A percentile compares a stretch with the other conserved stretches of the same genome.
phyloP scores from a whole-genome alignment of 2,888 invertebrate species.

The Ichneumoninae sp. region DNA sequence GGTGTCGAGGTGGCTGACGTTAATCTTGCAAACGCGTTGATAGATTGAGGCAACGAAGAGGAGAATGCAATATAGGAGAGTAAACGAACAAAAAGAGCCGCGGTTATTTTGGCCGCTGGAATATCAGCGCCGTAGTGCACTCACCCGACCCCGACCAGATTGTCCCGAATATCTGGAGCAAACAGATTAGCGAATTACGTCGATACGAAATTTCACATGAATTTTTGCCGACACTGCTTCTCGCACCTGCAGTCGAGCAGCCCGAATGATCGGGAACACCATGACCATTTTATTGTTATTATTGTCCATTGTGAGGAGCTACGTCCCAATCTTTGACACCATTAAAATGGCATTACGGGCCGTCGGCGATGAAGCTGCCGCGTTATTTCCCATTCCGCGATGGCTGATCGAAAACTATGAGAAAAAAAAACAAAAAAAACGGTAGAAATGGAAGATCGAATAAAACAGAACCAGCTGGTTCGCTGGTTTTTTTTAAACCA shows the following conservation, averaged over 20 bases:
- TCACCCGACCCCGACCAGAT: not conserved
- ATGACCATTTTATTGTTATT: not conserved
- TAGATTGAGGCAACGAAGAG: slow-evolving; percentile 46
- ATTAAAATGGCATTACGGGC: too few relatives aligned
- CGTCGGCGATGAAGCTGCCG: too few relatives aligned
- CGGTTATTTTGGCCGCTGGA: slow-evolving; percentile 27
- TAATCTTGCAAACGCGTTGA: slow-evolving; percentile 50
- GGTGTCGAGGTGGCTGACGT: slow-evolving; percentile 39
- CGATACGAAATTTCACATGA: not conserved
- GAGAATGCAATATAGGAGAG: slow-evolving; percentile 3
- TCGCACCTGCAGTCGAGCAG: too few relatives aligned
- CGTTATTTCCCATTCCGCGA: too few relatives aligned
- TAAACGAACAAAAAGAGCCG: slow-evolving; percentile 12
- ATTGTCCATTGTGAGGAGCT: too few relatives aligned
- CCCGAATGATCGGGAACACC: not conserved
- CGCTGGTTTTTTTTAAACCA: too few relatives aligned
- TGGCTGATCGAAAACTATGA: too few relatives aligned
- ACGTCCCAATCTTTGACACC: too few relatives aligned
- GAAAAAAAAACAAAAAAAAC: not conserved
- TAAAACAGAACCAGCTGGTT: too few relatives aligned
- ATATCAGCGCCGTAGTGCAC: not conserved
- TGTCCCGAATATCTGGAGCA: not conserved
- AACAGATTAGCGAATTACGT: not conserved
- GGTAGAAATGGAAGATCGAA: not conserved
- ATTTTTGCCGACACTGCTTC: not conserved